These are phyloP conservation scores for Rhizomys pruinosus DNA, from an alignment of 2,113 vertebrate species.

Conservation along the genomic window DNA sequence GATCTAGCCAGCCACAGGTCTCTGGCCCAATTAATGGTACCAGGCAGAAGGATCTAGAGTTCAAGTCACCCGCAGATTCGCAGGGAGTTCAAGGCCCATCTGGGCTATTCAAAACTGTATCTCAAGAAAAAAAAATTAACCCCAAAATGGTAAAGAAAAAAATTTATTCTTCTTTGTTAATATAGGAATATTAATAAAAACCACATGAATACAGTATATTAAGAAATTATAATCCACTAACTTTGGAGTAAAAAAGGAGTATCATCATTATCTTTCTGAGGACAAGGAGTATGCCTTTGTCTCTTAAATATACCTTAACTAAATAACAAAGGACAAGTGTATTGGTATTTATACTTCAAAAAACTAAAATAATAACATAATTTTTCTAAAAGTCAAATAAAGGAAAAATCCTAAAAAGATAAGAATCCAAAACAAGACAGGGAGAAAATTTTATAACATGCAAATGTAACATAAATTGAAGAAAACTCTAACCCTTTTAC, in stretches of 20 bases:
- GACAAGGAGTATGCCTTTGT: not conserved
- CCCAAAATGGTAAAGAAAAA: conserved; percentile 7
- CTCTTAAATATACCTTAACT: not conserved
- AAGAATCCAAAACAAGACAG: not conserved
- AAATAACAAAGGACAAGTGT: conserved; percentile 27
- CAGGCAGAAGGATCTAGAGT: not conserved
- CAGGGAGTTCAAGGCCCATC: not conserved
- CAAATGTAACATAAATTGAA: conserved; percentile 45
- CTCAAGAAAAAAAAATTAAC: not conserved
- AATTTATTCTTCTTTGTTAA: conserved; percentile 33
- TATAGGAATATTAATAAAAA: conserved; percentile 37
- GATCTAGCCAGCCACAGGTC: not conserved
- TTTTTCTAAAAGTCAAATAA: conserved; percentile 56
- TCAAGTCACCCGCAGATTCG: not conserved
- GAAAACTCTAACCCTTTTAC: conserved; percentile 53
- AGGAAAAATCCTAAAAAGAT: conserved; percentile 7
- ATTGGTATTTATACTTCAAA: conserved; percentile 21
- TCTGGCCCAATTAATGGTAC: not conserved
- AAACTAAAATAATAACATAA: conserved; percentile 34
- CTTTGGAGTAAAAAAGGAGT: conserved; percentile 22
- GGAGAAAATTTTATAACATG: conserved; percentile 38
- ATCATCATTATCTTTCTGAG: not conserved
- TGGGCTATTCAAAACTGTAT: not conserved
- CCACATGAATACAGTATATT: conserved; percentile 20
- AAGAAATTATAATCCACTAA: conserved; percentile 39